Base-by-base conservation (phyloP, 2,113 vertebrate species). In the Lophotis ruficrista region DNA sequence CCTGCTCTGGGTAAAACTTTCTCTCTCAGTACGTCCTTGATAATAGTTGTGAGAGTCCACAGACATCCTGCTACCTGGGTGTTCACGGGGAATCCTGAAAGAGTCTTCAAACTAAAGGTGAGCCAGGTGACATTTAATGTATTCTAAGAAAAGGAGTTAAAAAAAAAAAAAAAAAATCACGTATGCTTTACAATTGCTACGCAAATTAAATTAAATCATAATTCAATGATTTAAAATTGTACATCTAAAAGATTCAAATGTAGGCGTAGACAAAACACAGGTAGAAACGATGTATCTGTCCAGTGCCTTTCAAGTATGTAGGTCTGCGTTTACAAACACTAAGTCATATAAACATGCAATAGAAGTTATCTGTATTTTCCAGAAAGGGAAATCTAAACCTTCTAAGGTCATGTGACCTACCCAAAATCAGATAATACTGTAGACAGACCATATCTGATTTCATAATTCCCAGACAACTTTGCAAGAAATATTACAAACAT, bases 11-110 rank as follows among this genome's bases (percentile, higher is more conserved):
- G 64, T 12, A 20, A 54, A 89, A 31, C 62, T 72, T 94, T 53
- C 60, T 98, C 98, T 95, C 96, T 98, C 53, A 98, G 84, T n/a
- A 98, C 60, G 87, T 91, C 97, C 94, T 98, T 98, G 18, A 98
- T 87, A 37, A 98, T 31, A 16, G 87, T 58, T 0, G 98, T 98
- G 61, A 99, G 90, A 4, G 98, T 98, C 97, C 98, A 98, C 51
- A 99, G 97, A 89, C 98, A 99, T 57, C 71, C 86, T 4, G 78
- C 78, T 54, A 41, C 79, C 58, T 28, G 33, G 2, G 9, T 81
- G 47, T 15, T 82, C 72, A 87, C 89, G 60, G 95, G 86, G 53
- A 95, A 95, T 27, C 94, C 94, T 64, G 94, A 54, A 28, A 99
- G 98, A 7, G 83, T 77, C 76, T 98, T 90, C 45, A 97, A 69